Base-by-base conservation (phyloP, 2,113 vertebrate genomes). In the Eudyptes chrysolophus region DNA sequence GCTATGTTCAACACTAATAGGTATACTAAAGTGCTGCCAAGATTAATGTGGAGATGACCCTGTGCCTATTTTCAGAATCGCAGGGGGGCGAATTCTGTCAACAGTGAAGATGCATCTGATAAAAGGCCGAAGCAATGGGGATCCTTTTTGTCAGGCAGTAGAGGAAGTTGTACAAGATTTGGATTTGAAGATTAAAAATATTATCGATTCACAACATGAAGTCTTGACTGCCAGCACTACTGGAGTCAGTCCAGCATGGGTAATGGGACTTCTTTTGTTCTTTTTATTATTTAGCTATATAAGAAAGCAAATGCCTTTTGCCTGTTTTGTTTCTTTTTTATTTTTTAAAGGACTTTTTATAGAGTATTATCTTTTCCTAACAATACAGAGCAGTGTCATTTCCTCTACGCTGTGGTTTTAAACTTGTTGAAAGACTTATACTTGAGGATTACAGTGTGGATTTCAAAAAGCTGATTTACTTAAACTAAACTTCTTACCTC, bases 191-290 rank as follows among this genome's bases (percentile, higher is more conserved):
- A 99, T 99, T 98, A 97, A 98, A 97, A 98, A 98, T 97, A 98
- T 99, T 78, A 97, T 98, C 92, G 96, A 92, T 96, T 94, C 97
- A 87, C 98, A 98, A 86, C 97, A 97, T 89, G 97, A 96, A 88
- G 64, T 86, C 16, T 75, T 94, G 79, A 89, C 94, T 95, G 84
- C 96, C 81, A 70, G 71, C 62, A 70, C 97, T 86, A 98, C 97
- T n/a, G 98, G 98, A 93, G 98, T 99, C 95, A 99, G 99, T 97
- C 99, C 99, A 92, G 98, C 98, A 84, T 98, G 98, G 99, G 99
- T 99, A 99, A 99, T 94, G 84, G 92, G 65, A 77, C 85, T 94
- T 93, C 89, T 94, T 96, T 96, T 95, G 87, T 97, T 96, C 95
- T 96, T 75, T 61, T 70, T 90, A 78, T 48, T 90, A 8, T 94